These are phyloP conservation scores for Dioctria rufipes DNA, from an alignment of 2,888 invertebrate species.

Conservation along the genomic window DNA sequence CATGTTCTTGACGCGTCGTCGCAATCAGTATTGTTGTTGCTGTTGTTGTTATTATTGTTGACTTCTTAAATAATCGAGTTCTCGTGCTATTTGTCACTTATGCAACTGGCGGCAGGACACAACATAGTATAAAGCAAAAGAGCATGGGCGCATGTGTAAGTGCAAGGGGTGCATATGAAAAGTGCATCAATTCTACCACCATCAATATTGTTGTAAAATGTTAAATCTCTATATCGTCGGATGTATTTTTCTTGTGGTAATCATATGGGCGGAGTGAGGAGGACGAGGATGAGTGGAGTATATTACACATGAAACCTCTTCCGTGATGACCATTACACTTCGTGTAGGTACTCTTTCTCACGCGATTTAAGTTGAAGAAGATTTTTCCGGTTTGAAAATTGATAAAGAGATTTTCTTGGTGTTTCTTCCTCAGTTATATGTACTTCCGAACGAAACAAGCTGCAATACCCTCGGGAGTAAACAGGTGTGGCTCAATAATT, in stretches of 20 bases:
- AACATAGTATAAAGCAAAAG: not conserved
- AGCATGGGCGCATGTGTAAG: not conserved
- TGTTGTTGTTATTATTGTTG: not conserved
- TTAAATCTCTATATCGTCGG: slow-evolving; percentile 3
- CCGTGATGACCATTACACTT: not conserved
- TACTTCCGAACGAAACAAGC: slow-evolving; percentile 5
- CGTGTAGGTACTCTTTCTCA: not conserved
- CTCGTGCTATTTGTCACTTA: slow-evolving; percentile 40
- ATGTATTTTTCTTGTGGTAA: not conserved
- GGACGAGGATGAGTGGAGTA: not conserved
- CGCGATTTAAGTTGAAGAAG: slow-evolving; percentile 7
- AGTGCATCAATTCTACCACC: slow-evolving; percentile 13
- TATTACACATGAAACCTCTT: not conserved
- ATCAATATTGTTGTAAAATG: not conserved
- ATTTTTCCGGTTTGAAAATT: slow-evolving; percentile 35
- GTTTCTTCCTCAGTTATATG: not conserved
- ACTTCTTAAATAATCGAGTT: not conserved
- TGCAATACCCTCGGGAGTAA: slow-evolving; percentile 14
- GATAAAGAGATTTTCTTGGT: slow-evolving; percentile 36
- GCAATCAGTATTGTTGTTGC: no score
- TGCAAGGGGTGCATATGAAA: not conserved
- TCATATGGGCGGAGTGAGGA: not conserved
- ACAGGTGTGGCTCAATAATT: slow-evolving; percentile 23
- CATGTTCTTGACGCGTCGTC: not conserved
- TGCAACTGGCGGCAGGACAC: not conserved